Evolutionary conservation across 2,113 vertebrate species (phyloP), one percentile per base, ranked within the genome.

Genomic region (Dicerorhinus sumatrensis): DNA sequence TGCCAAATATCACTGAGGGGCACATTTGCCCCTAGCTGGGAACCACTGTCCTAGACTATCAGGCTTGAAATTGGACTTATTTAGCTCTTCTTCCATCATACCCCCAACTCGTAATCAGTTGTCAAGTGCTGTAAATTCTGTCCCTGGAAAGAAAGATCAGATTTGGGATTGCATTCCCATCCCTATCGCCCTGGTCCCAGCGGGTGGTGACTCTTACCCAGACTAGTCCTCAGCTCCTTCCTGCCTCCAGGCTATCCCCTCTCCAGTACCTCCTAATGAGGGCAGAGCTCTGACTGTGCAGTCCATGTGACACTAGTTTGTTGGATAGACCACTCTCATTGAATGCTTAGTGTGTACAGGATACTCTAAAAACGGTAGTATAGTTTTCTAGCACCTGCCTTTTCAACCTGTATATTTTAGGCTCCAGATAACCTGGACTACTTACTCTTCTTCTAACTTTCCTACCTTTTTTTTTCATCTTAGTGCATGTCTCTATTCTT

Each of bases 391-490:
- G 95, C 94, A 70, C 16, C 36, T 67, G 11, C 72, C 33, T 85
- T 72, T 95, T 69, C 77, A 69, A 33, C 39, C 54, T 92, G 1
- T 81, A 29, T 89, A 10, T 36, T 81, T 69, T 63, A 89, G 83
- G 42, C 29, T 48, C 29, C 51, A 72, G 67, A 29, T 91, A 69
- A 36, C 27, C 39, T 31, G 27, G 48, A 76, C 76, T 63, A 6
- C 76, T 91, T 82, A 31, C n/a, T 81, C 20, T 70, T 56, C 80
- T 83, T 97, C 63, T 51, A 48, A 79, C 33, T 29, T 82, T 81
- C n/a, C 79, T 73, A 39, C 79, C 79, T 94, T 48, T 70, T 83
- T 93, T 91, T 58, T 69, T 39, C n/a, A 18, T 73, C 36, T 91
- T 29, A 95, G 62, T 33, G 25, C n/a, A 5, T 11, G 54, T 17